Percentiles rank a stretch among this genome's conserved stretches.
These are phyloP conservation scores for Hypocryptadius cinnamomeus DNA, from an alignment of 2,113 vertebrate species.

Conservation along the genomic window DNA sequence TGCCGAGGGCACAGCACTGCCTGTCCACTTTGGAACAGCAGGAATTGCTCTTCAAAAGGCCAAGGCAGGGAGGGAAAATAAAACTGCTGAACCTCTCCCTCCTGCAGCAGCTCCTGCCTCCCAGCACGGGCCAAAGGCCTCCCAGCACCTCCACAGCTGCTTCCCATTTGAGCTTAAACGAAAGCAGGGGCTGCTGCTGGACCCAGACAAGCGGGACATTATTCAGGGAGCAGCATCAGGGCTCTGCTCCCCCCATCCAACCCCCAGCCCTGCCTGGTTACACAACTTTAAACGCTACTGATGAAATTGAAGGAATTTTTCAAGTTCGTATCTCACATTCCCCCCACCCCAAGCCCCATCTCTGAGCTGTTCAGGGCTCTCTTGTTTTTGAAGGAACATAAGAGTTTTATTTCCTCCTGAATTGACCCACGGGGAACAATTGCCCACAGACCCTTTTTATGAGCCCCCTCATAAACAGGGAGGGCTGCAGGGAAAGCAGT, in stretches of 20 bases:
- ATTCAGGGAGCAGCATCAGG: background rate
- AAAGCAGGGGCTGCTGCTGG: background rate
- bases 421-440: constrained; percentile 67
- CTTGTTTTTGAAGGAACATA: background rate
- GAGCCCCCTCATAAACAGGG: constrained; percentile 67
- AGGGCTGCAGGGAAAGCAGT: constrained; percentile 56
- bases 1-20: background rate
- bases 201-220: constrained; percentile 40
- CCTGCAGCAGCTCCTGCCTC: background rate
- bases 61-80: background rate
- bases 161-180: constrained; percentile 34
- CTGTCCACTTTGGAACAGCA: fast-evolving
- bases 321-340: background rate
- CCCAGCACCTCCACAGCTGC: constrained; percentile 51
- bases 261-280: background rate
- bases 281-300: background rate
- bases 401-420: constrained; percentile 60
- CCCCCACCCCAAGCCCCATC: background rate
- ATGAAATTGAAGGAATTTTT: background rate
- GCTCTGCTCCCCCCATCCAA: background rate
- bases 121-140: constrained; percentile 36
- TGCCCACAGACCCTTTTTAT: constrained; percentile 72
- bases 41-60: background rate
- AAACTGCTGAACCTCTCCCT: background rate
- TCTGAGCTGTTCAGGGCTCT: background rate